Base-by-base conservation (phyloP, 2,888 invertebrate genomes). In the Dryomyza anilis region DNA sequence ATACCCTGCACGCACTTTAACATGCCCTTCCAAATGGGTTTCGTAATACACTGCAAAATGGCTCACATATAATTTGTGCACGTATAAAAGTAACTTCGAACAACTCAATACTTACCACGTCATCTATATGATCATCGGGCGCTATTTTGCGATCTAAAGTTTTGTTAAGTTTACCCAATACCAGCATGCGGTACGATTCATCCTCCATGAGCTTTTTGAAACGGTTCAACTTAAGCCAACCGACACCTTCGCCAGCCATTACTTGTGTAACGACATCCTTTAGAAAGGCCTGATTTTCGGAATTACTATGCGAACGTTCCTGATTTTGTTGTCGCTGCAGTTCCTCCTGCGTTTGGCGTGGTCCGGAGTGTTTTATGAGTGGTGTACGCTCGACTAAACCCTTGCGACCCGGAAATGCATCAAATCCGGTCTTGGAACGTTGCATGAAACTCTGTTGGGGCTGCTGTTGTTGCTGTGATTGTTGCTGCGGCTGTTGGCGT, bases 181-280 rank as follows among this genome's bases (percentile, higher is more conserved):
- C 94, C 84, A 99, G 90, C 80, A 96, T 97, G 36, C 99, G 88
- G 83, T 98, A 96, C 53, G 95, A 97, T 84, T 99, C 99, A 82
- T 99, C 98, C 81, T 99, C 98, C 95, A 99, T 96, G 29, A 99
- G 85, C 78, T 96, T 97, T 80, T 94, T 94, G 57, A 98, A 86
- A 25, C 96, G 88, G 78, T 94, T 95, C 19, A 96, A 85, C 81
- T 98, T 96, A 55, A 99, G 86, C 96, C 98, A 98, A 19, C 98
- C 96, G 0, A 99, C 94, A 0, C 83, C 83, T 67, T 83, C 83
- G 0, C 83, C 83, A 6, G 79, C 77, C 25, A 84, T 63, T 3
- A 83, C 82, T 70, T 84, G 83, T 36, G 70, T 78, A 80, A 88
- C 85, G 71, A 93, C 93, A 78, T 98, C 97, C 78, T 95, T 95